Base-by-base conservation (phyloP, 2,797 vertebrate genomes). In the Choloepus didactylus region DNA sequence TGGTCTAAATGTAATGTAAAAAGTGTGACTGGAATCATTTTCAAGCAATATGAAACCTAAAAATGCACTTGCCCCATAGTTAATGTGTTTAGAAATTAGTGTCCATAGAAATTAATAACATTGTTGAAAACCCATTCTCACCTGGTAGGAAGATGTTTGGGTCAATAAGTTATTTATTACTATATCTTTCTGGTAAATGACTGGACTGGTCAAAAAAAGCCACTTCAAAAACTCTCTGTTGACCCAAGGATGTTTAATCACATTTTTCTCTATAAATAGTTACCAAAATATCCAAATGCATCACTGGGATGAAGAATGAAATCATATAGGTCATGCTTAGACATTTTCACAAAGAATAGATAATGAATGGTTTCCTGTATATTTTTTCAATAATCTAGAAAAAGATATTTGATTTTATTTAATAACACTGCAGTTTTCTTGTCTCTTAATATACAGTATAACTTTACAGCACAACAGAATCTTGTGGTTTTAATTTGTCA, bases 341-440 rank as follows among this genome's bases (percentile, higher is more conserved):
- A 56, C 70, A 72, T 54, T 1, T 35, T 64, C 27, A 54, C 9
- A 84, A 62, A 77, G 2, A 70, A 79, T 90, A 44, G 25, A 12
- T 51, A 73, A 73, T 91, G 56, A 80, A 66, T 66, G 3, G 18
- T 27, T 6, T 56, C 29, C 5, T 10, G 29, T 75, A 54, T 46
- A 31, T 29, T 62, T 89, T 69, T 79, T 87, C 6, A 82, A 77
- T 80, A 90, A 67, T 67, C 27, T 82, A 79, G 19, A 23, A 62
- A 69, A 9, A 62, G 2, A 2, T 54, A 60, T 18, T 80, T 82
- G 54, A 86, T 87, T 93, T 14, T 46, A 9, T 82, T 76, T 64
- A 1, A 41, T 49, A 76, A 2, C 2, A 29, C 9, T 79, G 29
- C 29, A 51, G 3, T 87, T 82, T n/a, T 60, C 12, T 70, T 77